Percentiles rank a stretch among this genome's conserved stretches.
phyloP scores from a whole-genome alignment of 2,888 invertebrate species.

The Torymus texanus region DNA sequence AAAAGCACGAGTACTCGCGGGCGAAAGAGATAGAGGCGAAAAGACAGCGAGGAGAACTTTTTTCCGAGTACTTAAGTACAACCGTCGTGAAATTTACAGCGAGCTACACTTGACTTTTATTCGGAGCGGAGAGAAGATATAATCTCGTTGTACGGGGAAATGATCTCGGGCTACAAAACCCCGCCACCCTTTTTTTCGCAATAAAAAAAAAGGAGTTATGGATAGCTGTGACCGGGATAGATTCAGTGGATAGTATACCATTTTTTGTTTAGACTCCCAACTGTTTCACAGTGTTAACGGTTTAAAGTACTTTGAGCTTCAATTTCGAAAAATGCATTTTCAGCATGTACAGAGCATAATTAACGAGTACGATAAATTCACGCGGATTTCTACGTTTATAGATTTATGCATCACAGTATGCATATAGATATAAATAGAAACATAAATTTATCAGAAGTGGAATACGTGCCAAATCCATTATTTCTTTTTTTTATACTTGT shows the following conservation, averaged over 20 bases:
- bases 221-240: background rate
- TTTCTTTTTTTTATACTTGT: constrained; percentile 15
- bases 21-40: background rate
- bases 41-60: constrained; percentile 4
- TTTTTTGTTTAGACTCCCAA: constrained; percentile 6
- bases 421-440: constrained; percentile 11
- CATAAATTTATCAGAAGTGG: constrained; percentile 1
- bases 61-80: constrained; percentile 46
- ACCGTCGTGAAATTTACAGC: background rate
- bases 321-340: constrained; percentile 16
- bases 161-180: constrained; percentile 15
- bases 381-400: background rate
- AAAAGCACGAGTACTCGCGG: background rate
- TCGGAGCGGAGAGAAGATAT: background rate
- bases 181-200: background rate
- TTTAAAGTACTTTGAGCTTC: constrained; percentile 7
- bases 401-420: background rate
- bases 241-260: background rate
- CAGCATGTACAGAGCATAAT: background rate
- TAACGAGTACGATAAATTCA: background rate
- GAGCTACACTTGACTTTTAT: constrained; percentile 29
- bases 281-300: background rate
- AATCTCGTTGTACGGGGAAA: constrained; percentile 27
- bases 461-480: constrained; percentile 14
- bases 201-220: constrained; percentile 9